phyloP scores from a whole-genome alignment of 2,888 invertebrate genomes.

The Acleris literana region DNA sequence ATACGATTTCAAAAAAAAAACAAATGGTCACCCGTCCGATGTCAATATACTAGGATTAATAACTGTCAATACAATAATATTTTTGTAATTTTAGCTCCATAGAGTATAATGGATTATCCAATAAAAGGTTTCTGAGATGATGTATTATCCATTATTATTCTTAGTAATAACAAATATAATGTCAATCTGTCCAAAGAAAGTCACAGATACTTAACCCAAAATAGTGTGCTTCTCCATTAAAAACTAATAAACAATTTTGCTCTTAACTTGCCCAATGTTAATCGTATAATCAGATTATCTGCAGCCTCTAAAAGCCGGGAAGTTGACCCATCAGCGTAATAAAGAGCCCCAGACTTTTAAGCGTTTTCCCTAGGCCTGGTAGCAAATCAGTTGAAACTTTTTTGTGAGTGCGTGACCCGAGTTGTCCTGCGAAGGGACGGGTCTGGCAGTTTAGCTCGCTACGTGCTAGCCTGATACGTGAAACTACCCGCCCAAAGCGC shows the following conservation, averaged over 20 bases:
- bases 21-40: too few relatives aligned
- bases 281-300: neutral
- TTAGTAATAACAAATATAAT: too few relatives aligned
- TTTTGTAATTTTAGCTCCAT: too few relatives aligned
- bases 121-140: too few relatives aligned
- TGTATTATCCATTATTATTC: too few relatives aligned
- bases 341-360: constrained; percentile 10
- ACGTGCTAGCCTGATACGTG: constrained; percentile 14
- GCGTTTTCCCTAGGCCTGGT: constrained; percentile 12
- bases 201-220: too few relatives aligned
- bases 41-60: too few relatives aligned
- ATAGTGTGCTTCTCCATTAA: neutral
- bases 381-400: constrained; percentile 20
- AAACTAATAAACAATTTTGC: neutral
- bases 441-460: constrained; percentile 16
- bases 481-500: constrained; percentile 11
- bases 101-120: too few relatives aligned
- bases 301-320: constrained; percentile 3
- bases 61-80: too few relatives aligned
- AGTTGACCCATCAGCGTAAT: constrained; percentile 3
- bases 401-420: constrained; percentile 21
- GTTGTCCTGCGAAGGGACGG: constrained; percentile 8
- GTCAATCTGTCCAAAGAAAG: too few relatives aligned
- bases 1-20: too few relatives aligned
- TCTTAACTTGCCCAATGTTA: neutral